phyloP scores from a whole-genome alignment of 2,113 vertebrate genomes.

The Poeciliopsis turrubarensis region DNA sequence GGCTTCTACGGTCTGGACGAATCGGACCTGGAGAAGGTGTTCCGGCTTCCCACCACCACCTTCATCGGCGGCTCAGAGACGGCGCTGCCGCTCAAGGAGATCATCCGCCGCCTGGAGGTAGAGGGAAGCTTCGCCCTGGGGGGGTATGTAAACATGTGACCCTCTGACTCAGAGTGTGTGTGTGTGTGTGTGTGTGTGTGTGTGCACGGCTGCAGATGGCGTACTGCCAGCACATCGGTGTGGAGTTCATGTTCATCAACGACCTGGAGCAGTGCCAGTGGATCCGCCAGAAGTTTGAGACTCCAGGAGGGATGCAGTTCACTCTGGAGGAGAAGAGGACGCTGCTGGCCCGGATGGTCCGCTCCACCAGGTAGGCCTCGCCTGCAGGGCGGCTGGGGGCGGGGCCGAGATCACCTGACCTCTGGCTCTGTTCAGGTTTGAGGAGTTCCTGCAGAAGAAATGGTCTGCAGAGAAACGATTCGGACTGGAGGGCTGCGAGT shows the following conservation, averaged over 20 bases:
- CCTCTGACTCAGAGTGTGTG: too few species aligned
- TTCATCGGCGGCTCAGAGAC: constrained; percentile 95
- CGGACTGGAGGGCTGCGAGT: constrained; percentile 95
- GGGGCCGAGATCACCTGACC: background rate
- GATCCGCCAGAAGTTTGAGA: constrained; percentile 98
- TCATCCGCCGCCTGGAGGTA: constrained; percentile 96
- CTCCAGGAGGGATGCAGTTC: constrained; percentile 94
- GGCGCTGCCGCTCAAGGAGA: constrained; percentile 91
- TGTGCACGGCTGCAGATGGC: constrained; percentile 82
- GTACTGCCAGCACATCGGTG: constrained; percentile 97
- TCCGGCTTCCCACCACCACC: constrained; percentile 95
- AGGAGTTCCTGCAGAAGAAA: constrained; percentile 97
- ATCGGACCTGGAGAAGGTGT: constrained; percentile 96
- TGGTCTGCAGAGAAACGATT: constrained; percentile 99
- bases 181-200: too few species aligned
- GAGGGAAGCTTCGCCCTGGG: too few species aligned
- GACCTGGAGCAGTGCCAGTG: constrained; percentile 99
- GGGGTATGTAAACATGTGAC: too few species aligned
- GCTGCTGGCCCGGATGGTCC: constrained; percentile 91
- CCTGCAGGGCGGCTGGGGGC: background rate
- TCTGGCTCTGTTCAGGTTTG: constrained; percentile 83
- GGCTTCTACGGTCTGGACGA: constrained; percentile 96
- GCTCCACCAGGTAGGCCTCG: constrained; percentile 89
- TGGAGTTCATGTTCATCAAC: constrained; percentile 99
- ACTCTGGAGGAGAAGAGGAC: constrained; percentile 94